Percentiles rank a stretch among this genome's conserved stretches.
These are phyloP conservation scores for Drosophila auraria DNA, from an alignment of 1,140 invertebrate species.

Conservation along the genomic window DNA sequence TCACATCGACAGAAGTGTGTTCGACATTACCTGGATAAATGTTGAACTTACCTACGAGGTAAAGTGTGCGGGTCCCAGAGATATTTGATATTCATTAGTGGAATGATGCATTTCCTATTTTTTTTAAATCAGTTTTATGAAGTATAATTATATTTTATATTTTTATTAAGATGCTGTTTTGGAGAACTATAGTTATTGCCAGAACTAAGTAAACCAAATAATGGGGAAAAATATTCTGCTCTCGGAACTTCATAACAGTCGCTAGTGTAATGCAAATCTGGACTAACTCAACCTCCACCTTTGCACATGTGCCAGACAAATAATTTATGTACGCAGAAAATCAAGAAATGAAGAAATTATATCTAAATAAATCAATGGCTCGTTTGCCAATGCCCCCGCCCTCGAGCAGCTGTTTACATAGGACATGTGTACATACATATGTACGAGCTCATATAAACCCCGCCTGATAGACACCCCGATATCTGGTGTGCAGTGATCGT, in stretches of 20 bases:
- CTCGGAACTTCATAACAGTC: not conserved
- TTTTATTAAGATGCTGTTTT: no score
- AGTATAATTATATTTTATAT: no score
- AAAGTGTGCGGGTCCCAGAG: not conserved
- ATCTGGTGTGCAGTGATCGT: slow-evolving; percentile 54
- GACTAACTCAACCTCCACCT: slow-evolving; percentile 6
- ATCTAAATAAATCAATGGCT: slow-evolving; percentile 70
- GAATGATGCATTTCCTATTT: not conserved
- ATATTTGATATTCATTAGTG: not conserved
- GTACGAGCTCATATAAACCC: slow-evolving; percentile 17
- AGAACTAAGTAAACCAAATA: not conserved
- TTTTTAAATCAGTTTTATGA: no score
- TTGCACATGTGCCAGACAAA: slow-evolving; percentile 3
- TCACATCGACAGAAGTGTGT: slow-evolving; percentile 9
- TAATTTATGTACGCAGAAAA: slow-evolving; percentile 9
- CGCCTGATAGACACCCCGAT: slow-evolving; percentile 57
- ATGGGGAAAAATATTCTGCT: not conserved
- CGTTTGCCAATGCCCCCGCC: slow-evolving; percentile 31
- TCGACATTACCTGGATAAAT: slow-evolving; percentile 5
- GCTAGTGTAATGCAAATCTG: not conserved
- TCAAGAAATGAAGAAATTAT: slow-evolving; percentile 42
- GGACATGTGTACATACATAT: slow-evolving; percentile 8
- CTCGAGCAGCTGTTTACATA: slow-evolving; percentile 32
- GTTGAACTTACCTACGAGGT: not conserved
- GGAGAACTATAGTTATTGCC: no score